Evolutionary conservation across 37 sponge, comb jelly and placozoan genomes (phyloP).

Genomic region (Cliona cf. orientalis): DNA sequence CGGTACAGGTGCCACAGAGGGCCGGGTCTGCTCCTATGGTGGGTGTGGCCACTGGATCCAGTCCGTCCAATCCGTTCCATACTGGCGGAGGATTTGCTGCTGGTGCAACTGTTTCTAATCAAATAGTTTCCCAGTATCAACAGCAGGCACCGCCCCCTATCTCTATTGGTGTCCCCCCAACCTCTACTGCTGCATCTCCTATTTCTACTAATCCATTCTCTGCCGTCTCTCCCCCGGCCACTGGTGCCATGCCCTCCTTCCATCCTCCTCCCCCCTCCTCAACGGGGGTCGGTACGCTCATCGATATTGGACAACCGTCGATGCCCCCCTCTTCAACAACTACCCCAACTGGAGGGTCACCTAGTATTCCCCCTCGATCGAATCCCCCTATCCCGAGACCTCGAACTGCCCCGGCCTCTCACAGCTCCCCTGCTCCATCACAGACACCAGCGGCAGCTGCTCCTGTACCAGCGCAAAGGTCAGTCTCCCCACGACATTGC

Average conservation of each 20-base stretch:
- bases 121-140: no score
- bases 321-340: no score
- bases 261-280: no score
- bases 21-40: neutral
- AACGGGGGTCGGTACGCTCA: neutral
- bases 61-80: no score
- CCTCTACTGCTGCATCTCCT: neutral
- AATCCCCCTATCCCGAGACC: neutral
- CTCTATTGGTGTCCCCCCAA: neutral
- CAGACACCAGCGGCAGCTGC: no score
- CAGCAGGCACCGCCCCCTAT: neutral
- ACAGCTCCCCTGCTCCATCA: neutral
- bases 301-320: neutral
- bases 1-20: neutral
- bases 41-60: neutral
- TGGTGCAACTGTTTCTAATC: no score
- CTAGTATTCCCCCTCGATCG: neutral
- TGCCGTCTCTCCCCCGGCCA: neutral
- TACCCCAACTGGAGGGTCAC: neutral
- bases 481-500: neutral
- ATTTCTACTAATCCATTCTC: neutral
- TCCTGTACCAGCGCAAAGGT: neutral
- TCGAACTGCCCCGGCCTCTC: conserved; percentile 1
- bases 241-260: neutral
- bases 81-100: no score